Percentiles rank a stretch among this genome's conserved stretches.
phyloP scores from a whole-genome alignment of 1,140 invertebrate species.

The Trichonephila inaurata region DNA sequence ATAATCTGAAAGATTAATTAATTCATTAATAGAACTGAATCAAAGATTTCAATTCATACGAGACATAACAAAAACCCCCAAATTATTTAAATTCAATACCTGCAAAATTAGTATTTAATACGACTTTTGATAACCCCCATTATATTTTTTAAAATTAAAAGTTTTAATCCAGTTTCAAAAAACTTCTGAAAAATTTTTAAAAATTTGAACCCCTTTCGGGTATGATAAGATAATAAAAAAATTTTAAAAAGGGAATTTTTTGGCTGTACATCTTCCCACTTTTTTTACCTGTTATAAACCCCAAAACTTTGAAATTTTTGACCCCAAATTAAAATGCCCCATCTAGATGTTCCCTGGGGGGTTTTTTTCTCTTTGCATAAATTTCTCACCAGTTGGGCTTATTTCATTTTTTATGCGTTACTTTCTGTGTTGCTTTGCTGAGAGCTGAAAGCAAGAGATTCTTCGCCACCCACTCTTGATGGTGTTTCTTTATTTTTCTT shows the following conservation, averaged over 20 bases:
- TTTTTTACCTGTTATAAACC: neutral
- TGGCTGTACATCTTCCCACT: neutral
- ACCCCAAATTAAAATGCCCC: neutral
- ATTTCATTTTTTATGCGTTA: neutral
- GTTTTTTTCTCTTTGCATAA: constrained; percentile 15
- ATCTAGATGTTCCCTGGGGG: neutral
- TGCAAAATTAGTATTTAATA: no score
- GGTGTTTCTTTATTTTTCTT: neutral
- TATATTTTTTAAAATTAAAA: no score
- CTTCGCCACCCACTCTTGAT: neutral
- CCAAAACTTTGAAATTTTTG: neutral
- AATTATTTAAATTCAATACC: no score
- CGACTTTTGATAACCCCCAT: no score
- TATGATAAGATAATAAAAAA: neutral
- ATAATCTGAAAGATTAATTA: no score
- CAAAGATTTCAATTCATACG: no score
- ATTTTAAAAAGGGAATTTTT: neutral
- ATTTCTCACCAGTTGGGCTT: neutral
- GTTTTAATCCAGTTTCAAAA: no score
- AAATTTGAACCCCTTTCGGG: no score
- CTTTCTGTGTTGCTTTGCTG: neutral
- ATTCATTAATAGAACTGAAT: no score
- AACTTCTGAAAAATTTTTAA: no score
- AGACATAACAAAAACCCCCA: no score
- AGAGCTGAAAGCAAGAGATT: neutral